A percentile compares a stretch with the other conserved stretches of the same genome.
These are phyloP conservation scores for Ailurus styani DNA, from an alignment of 2,113 vertebrate species.

Conservation along the genomic window DNA sequence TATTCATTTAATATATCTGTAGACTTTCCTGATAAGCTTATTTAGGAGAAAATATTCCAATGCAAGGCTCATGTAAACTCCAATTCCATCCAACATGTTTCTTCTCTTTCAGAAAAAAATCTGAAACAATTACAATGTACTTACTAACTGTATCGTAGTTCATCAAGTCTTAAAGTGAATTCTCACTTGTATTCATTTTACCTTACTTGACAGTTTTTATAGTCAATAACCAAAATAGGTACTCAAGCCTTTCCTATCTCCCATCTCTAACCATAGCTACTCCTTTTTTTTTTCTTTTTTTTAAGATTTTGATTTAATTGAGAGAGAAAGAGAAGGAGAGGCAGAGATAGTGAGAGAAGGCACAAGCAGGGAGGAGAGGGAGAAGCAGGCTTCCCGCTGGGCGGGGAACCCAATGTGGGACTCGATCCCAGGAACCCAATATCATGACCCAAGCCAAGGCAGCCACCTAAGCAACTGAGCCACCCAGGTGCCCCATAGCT, in stretches of 20 bases:
- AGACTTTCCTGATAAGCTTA: constrained; percentile 38
- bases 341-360: not conserved
- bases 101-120: not conserved
- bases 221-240: not conserved
- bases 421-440: not conserved
- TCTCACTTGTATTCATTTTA: not conserved
- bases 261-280: not conserved
- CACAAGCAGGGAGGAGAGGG: not conserved
- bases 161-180: not conserved
- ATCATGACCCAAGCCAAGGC: not conserved
- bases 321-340: not conserved
- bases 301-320: not conserved
- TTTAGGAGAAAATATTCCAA: not conserved
- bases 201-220: not conserved
- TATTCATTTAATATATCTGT: not conserved
- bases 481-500: not conserved
- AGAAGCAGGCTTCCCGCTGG: not conserved
- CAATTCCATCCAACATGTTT: not conserved
- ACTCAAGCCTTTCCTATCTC: not conserved
- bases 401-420: too few relatives aligned
- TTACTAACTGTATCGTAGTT: not conserved
- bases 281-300: not conserved
- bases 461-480: not conserved
- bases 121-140: not conserved
- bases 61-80: not conserved